Conservation (phyloP, 35 echinoderm and acorn worm genomes). For the Chiridota heheva region DNA sequence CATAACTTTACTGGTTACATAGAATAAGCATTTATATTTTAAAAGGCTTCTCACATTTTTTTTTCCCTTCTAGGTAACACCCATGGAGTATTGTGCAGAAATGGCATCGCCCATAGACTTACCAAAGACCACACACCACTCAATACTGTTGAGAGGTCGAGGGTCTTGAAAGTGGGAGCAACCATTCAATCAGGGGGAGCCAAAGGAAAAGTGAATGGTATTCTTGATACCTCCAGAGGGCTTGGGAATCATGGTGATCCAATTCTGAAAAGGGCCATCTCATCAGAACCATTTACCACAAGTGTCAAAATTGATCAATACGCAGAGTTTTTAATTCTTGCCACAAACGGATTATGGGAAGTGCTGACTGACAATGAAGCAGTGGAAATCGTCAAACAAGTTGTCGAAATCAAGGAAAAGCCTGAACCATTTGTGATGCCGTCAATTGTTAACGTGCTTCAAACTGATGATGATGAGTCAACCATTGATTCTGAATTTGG, state of each 20-base stretch:
- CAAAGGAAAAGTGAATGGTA: constrained; percentile 76
- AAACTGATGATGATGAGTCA: neutral
- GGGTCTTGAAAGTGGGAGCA: constrained; percentile 64
- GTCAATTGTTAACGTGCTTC: neutral
- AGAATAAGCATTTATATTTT: too few species aligned
- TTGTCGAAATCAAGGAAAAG: constrained; percentile 11
- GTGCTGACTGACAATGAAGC: constrained; percentile 67
- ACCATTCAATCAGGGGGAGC: constrained; percentile 58
- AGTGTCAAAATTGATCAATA: constrained; percentile 79
- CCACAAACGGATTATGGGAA: constrained; percentile 88
- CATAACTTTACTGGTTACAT: too few species aligned
- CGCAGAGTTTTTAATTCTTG: constrained; percentile 91
- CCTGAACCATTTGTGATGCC: too few species aligned
- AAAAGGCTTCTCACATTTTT: neutral
- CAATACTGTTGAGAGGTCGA: constrained; percentile 49
- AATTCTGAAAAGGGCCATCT: constrained; percentile 75
- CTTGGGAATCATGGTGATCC: constrained; percentile 97
- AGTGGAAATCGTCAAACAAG: constrained; percentile 61
- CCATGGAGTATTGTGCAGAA: constrained; percentile 80
- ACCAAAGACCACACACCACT: constrained; percentile 73
- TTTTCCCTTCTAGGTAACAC: constrained; percentile 72
- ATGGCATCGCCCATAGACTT: constrained; percentile 71
- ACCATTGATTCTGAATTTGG: neutral
- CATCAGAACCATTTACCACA: constrained; percentile 78
- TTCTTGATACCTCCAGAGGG: constrained; percentile 90